Evolutionary conservation across 2,888 invertebrate species (phyloP), one percentile per base, ranked within the genome.

Genomic region (Nemotelus pantherinus): DNA sequence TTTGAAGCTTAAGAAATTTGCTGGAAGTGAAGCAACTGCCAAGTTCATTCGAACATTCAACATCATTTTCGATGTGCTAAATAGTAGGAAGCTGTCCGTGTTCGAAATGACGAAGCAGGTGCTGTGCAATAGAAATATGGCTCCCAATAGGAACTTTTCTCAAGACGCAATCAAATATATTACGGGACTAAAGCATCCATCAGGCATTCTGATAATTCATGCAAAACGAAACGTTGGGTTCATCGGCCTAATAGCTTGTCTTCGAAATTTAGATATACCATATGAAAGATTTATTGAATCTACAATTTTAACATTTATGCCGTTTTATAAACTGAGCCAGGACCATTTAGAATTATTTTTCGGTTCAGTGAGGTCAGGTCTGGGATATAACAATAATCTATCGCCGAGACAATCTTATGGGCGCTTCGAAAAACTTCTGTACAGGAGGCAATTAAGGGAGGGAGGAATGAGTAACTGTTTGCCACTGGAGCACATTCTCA

Each of bases 291-390:
- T 55, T 44, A 58, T 76, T 44, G n/a, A 10, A 3, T 55, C 50
- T 55, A 53, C 53, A 3, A 53, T 3, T n/a, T 43, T 76, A 44
- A 43, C 55, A 45, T 65, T 41, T 25, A 65, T 76, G 2, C 57
- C 76, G 3, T 43, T 57, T 9, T 76, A 67, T n/a, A 76, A 76
- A 43, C 25, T 77, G n/a, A 77, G 48, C 60, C 77, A 68, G 45
- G 77, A 47, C 65, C 76, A 76, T 44, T 9, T 76, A 5, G 55
- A 76, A 50, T 2, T 53, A 6, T 76, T 50, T n/a, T 68, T 77
- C 47, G 44, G 47, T 4, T 45, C 58, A 57, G 60, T 77, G 58
- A 43, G 68, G 9, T 6, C 68, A 25, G 48, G 58, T 2, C 58
- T 77, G 41, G 57, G 68, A 5, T 53, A 65, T 39, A 76, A 76